phyloP scores from a whole-genome alignment of 2,797 vertebrate genomes.

The Sylvia borin region DNA sequence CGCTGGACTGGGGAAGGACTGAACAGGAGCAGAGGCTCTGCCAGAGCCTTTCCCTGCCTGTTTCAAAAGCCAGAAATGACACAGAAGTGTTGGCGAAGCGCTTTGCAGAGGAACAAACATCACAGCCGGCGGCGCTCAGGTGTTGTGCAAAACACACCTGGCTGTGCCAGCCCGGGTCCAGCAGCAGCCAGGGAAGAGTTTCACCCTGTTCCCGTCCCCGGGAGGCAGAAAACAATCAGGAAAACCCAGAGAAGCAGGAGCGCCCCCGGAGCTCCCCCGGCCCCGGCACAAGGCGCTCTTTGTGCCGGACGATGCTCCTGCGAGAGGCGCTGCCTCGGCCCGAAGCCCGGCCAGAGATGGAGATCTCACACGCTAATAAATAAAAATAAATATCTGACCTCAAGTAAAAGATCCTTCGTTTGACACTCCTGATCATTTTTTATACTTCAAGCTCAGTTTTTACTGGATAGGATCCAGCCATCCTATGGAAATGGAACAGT shows the following conservation, averaged over 20 bases:
- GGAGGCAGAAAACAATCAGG: neutral
- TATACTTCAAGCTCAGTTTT: conserved; percentile 71
- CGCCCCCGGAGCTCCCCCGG: neutral
- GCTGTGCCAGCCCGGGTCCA: accelerated
- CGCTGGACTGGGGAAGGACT: neutral
- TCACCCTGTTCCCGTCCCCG: neutral
- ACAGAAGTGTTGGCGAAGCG: accelerated
- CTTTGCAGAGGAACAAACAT: neutral
- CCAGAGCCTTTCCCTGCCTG: neutral
- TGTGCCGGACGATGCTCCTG: neutral
- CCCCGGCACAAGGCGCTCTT: neutral
- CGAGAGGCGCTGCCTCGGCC: neutral
- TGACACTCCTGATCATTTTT: conserved; percentile 65
- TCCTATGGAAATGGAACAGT: conserved; percentile 63
- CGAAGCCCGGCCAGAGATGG: conserved; percentile 36
- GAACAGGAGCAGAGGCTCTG: neutral
- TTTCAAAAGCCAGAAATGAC: neutral
- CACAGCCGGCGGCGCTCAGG: accelerated
- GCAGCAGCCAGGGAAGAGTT: accelerated
- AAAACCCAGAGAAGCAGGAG: neutral
- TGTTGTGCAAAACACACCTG: accelerated
- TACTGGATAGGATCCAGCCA: conserved; percentile 75
- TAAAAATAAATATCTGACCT: conserved; percentile 74
- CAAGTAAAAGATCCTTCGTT: conserved; percentile 66
- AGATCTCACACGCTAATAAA: conserved; percentile 69